phyloP scores from a whole-genome alignment of 2,797 vertebrate species.

The Serranus cabrilla region DNA sequence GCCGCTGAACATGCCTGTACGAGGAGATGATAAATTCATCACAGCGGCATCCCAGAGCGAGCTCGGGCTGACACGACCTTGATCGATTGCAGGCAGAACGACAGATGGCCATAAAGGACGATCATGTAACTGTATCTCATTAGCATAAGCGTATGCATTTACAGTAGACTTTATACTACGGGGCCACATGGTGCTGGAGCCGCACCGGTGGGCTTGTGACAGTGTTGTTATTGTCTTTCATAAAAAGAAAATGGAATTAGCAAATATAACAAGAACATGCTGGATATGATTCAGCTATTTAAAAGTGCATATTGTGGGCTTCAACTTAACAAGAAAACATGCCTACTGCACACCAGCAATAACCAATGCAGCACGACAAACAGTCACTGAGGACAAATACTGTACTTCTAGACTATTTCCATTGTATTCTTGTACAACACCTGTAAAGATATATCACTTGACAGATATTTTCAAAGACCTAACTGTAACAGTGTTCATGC shows the following conservation, averaged over 20 bases:
- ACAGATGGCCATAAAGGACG: constrained; percentile 86
- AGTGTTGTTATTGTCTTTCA: constrained; percentile 40
- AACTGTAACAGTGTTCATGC: too few species aligned
- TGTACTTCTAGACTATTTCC: too few species aligned
- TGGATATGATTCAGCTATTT: constrained; percentile 8
- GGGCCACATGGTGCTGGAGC: constrained; percentile 53
- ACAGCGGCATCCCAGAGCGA: constrained; percentile 64
- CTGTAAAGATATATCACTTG: too few species aligned
- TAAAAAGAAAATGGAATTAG: constrained; percentile 26
- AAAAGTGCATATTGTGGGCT: constrained; percentile 3
- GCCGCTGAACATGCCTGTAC: constrained; percentile 58
- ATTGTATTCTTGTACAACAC: too few species aligned
- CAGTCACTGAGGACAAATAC: too few species aligned
- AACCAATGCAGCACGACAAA: too few species aligned
- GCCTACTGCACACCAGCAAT: neutral
- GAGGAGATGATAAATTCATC: constrained; percentile 78
- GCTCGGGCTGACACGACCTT: constrained; percentile 76
- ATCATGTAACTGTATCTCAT: constrained; percentile 81
- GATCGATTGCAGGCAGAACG: constrained; percentile 78
- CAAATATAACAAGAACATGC: constrained; percentile 4
- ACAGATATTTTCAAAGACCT: too few species aligned
- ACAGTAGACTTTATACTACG: constrained; percentile 53
- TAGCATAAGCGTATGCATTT: constrained; percentile 80
- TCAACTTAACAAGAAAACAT: neutral
- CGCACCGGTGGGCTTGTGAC: constrained; percentile 36